Base-by-base conservation (phyloP, 1,140 invertebrate genomes). In the Apocrypta bakeri region DNA sequence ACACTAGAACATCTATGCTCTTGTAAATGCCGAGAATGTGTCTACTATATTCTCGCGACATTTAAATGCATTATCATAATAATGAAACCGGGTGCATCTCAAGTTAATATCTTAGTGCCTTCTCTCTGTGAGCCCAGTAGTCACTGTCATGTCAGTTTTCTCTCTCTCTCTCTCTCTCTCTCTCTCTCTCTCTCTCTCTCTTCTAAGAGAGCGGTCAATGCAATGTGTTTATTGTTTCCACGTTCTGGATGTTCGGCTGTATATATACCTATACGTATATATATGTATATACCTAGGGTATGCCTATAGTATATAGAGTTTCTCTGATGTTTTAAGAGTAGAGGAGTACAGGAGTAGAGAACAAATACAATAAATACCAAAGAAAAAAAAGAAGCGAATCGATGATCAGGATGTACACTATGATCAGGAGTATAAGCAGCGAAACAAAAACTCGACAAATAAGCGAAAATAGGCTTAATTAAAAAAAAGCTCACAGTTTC, bases 51-150 rank as follows among this genome's bases (percentile, higher is more conserved):
- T 82, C 61, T 80, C 64, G 81, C 71, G 85, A 85, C 85, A 86
- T 86, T 86, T 86, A 84, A 86, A 86, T 85, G 85, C 77, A 89
- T 89, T 89, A 89, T 88, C 88, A 89, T 89, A 88, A 89, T 87
- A 89, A 89, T 88, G 88, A 87, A 80, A 77, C 74, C 85, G 87
- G 86, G 84, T 88, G 85, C 87, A 88, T 88, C 87, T 88, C 84
- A 85, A 87, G 87, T 88, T 89, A 89, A 89, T 89, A 88, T 88
- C 85, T 84, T 86, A 25, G 77, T 88, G 86, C 85, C 85, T 88
- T 73, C 84, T 84, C 83, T 71, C 63, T 63, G 73, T 21, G 37
- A 31, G 63, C 27, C 48, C 48, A 14, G 64, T 66, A 79, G 77
- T 79, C 66, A 66, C 64, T 79, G 33, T 69, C 64, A 66, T 69